Base-by-base conservation (phyloP, 2,113 vertebrate genomes). In the Hippocampus guttulatus region DNA sequence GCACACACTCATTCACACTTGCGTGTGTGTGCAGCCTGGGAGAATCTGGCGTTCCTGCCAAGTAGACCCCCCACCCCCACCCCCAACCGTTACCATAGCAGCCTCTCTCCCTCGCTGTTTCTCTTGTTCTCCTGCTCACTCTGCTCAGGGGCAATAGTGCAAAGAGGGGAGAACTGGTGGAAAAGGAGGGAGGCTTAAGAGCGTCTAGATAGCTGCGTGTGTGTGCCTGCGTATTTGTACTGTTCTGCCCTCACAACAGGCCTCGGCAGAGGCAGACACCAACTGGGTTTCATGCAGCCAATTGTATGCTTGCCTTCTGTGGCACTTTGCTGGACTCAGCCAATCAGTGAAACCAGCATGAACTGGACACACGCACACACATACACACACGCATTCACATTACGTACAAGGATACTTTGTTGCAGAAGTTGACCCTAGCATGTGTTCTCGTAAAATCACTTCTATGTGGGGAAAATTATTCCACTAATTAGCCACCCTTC, bases 21-120 rank as follows among this genome's bases (percentile, higher is more conserved):
- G 71, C 77, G 67, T 69, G 74, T 80, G 77, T 75, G 70, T 67
- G 68, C 69, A 79, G 78, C 79, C 73, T 79, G 77, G 81, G 82
- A 80, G 80, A 82, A 72, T 69, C 60, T 85, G 78, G 63, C 45
- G 18, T 64, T 69, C 73, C 84, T 85, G 88, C 87, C 85, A 90
- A 91, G 78, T 81, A 83, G 85, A 81, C 84, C 82, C 80, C 81
- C 78, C 78, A 75, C 86, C 87, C 81, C 78, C 75, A 74, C 61
- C 83, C 87, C 30, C 33, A 85, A 87, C 84, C 75, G 86, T 91
- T 88, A 84, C 87, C 88, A 91, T 90, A 88, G 88, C 86, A 90
- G 83, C 87, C 81, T 73, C 74, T 75, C 84, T 81, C 81, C 71
- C 78, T 76, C 69, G 5, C 85, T 76, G 68, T 72, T 69, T 57